Evolutionary conservation across 2,113 vertebrate species (phyloP).

Genomic region (Tychaedon coryphoeus): DNA sequence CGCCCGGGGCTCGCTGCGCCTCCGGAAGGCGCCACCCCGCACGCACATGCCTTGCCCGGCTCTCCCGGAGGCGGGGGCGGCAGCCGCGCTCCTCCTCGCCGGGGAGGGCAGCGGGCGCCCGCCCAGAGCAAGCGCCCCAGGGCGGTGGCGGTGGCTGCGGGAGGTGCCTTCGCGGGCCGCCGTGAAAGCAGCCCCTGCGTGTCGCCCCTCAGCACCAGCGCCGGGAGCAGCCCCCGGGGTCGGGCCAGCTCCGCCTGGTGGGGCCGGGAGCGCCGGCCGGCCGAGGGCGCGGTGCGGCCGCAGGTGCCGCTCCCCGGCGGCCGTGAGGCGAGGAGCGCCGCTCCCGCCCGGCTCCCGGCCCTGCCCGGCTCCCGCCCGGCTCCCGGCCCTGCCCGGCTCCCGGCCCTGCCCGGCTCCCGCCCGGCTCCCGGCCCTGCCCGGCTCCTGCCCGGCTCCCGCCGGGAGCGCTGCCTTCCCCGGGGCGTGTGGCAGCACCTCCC

Average conservation of each 20-base stretch:
- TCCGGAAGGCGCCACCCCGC: conserved; percentile 6
- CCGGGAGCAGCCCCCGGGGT: not conserved
- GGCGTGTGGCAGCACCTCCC: not conserved
- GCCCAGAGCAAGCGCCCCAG: not conserved
- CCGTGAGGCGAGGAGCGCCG: not conserved
- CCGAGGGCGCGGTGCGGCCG: not conserved
- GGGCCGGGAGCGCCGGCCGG: not conserved
- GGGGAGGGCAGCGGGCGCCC: not conserved
- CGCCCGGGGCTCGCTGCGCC: not conserved
- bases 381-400: not conserved
- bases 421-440: not conserved
- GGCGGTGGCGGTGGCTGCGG: not conserved
- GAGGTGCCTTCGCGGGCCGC: not conserved
- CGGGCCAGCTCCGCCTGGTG: not conserved
- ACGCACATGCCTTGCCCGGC: conserved; percentile 10
- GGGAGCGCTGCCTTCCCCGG: not conserved
- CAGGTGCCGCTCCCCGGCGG: not conserved
- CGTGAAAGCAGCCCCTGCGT: not conserved
- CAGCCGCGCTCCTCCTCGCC: not conserved
- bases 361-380: not conserved
- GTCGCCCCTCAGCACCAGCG: not conserved
- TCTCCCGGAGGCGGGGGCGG: not conserved
- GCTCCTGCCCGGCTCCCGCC: not conserved
- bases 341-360: not conserved
- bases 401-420: not conserved